Conservation (phyloP, 2,113 vertebrate species). For the Pavo muticus region DNA sequence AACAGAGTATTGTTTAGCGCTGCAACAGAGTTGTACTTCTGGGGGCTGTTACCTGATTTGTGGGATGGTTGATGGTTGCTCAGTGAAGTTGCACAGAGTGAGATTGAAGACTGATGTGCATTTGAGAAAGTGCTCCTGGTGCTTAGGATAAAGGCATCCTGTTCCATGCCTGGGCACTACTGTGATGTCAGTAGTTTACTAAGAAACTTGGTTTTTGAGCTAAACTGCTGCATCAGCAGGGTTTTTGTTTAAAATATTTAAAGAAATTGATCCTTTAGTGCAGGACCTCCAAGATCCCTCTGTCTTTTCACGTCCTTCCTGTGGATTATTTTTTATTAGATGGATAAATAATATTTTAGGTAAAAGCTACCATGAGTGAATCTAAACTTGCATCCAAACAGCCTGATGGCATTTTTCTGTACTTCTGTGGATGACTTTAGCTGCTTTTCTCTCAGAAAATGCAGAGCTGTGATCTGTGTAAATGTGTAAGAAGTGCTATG, state of each 20-base stretch:
- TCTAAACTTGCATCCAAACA: conserved; percentile 39
- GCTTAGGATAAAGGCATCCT: not conserved
- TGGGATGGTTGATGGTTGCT: not conserved
- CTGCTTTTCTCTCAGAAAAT: not conserved
- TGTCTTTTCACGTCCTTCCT: not conserved
- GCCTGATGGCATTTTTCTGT: not conserved
- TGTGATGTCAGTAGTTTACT: not conserved
- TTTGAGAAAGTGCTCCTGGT: not conserved
- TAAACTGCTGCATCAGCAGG: conserved; percentile 17
- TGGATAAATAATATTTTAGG: not conserved
- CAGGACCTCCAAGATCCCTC: not conserved
- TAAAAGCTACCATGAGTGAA: conserved; percentile 33
- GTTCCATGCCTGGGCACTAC: not conserved
- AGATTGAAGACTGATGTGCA: not conserved
- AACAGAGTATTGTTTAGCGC: not conserved
- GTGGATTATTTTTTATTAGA: conserved; percentile 54
- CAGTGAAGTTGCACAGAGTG: not conserved
- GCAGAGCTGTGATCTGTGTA: not conserved
- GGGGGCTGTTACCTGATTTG: not conserved
- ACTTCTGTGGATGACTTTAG: not conserved
- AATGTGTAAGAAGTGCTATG: not conserved
- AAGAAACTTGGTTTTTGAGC: conserved; percentile 18
- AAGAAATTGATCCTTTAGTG: not conserved
- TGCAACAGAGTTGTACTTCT: not conserved
- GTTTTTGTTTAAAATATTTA: not conserved